Percentiles rank a stretch among this genome's conserved stretches.
phyloP scores from a whole-genome alignment of 2,797 vertebrate genomes.

The Tokudaia muenninki region DNA sequence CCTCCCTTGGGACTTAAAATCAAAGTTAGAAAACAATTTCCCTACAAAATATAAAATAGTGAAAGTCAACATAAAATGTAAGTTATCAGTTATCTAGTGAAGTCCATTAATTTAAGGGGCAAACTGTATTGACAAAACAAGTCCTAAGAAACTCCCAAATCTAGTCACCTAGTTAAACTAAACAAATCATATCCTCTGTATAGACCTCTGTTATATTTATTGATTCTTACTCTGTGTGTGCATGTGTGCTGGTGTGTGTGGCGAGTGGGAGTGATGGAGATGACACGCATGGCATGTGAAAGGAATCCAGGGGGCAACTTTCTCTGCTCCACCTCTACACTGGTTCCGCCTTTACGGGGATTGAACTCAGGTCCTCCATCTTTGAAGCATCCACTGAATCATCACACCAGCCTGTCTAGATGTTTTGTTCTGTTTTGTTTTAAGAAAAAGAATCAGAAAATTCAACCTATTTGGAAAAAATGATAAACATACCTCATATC shows the following conservation, averaged over 20 bases:
- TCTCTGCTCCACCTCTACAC: neutral
- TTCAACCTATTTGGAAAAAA: neutral
- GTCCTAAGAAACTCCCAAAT: conserved; percentile 16
- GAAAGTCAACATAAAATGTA: conserved; percentile 52
- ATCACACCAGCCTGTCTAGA: neutral
- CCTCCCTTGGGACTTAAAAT: neutral
- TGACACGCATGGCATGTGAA: neutral
- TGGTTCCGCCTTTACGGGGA: neutral
- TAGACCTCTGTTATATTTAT: neutral
- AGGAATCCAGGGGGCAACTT: neutral
- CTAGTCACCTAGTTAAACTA: conserved; percentile 3
- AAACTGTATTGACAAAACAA: conserved; percentile 32
- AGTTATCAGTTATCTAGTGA: conserved; percentile 6
- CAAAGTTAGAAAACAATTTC: conserved; percentile 31
- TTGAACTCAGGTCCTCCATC: neutral
- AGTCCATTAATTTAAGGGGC: neutral
- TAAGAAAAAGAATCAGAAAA: neutral
- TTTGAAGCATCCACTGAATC: neutral
- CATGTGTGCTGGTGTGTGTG: neutral
- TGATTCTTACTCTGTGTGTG: neutral
- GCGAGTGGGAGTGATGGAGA: neutral
- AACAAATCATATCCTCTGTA: neutral
- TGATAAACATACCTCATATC: neutral
- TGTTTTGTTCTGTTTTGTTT: neutral
- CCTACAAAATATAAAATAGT: neutral